phyloP scores from a whole-genome alignment of 2,797 vertebrate species.

The Sebastes matsubarae region DNA sequence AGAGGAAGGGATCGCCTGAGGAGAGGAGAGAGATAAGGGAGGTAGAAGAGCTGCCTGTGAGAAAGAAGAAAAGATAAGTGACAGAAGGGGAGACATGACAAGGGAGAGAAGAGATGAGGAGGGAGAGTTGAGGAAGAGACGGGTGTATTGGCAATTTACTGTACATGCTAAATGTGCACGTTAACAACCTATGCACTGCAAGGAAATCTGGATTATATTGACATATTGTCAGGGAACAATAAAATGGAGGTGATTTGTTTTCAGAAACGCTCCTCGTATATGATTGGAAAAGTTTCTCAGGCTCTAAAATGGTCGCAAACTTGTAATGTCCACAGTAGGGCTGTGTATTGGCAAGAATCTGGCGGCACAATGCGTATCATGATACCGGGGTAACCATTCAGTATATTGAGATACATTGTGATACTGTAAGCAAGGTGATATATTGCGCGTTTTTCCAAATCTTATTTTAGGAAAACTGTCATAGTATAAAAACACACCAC shows the following conservation, averaged over 20 bases:
- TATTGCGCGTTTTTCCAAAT: too few relatives aligned
- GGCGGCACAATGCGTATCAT: too few relatives aligned
- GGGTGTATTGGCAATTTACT: background rate
- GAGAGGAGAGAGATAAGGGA: slow-evolving; percentile 11
- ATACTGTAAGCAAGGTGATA: too few relatives aligned
- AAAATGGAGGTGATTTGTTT: background rate
- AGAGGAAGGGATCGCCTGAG: slow-evolving; percentile 11
- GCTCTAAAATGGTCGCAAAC: background rate
- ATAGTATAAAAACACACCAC: too few relatives aligned
- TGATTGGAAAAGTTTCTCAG: background rate
- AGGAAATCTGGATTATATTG: background rate
- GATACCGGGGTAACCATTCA: too few relatives aligned
- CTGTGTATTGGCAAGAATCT: too few relatives aligned
- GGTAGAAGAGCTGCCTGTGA: background rate
- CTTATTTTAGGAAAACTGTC: too few relatives aligned
- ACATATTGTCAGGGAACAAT: background rate
- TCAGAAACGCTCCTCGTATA: background rate
- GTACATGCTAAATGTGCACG: background rate
- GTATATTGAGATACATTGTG: too few relatives aligned
- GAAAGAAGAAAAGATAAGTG: background rate
- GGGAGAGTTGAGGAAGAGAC: background rate
- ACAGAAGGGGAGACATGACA: background rate
- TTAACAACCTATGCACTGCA: background rate
- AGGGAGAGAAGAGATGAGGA: background rate
- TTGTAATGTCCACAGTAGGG: background rate